phyloP scores from a whole-genome alignment of 2,888 invertebrate genomes.

The Agrochola litura region DNA sequence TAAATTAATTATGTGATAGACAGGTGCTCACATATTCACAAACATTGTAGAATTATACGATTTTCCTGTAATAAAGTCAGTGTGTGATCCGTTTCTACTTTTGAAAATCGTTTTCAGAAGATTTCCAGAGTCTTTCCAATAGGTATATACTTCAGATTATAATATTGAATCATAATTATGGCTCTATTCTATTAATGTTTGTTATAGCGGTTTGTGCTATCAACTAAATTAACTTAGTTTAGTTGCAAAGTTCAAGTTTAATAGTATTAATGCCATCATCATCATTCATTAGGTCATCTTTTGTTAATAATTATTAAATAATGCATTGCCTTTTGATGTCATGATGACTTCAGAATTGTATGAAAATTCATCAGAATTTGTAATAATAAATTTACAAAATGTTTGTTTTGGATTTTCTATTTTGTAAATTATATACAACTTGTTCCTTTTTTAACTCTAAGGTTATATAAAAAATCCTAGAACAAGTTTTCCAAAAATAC shows the following conservation, averaged over 20 bases:
- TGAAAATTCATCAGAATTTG: background rate
- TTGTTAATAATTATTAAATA: slow-evolving; percentile 19
- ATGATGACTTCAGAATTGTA: slow-evolving; percentile 15
- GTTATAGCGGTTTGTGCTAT: background rate
- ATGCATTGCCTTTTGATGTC: slow-evolving; percentile 15
- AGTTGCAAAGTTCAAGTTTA: background rate
- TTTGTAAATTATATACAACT: background rate
- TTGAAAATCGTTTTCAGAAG: background rate
- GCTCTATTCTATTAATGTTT: background rate
- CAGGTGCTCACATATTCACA: too few relatives aligned
- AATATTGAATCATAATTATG: background rate
- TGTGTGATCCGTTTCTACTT: too few relatives aligned
- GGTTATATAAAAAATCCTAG: too few relatives aligned
- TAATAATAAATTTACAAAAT: background rate
- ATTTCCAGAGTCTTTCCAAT: background rate
- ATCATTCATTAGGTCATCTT: slow-evolving; percentile 31
- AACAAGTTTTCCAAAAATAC: too few relatives aligned
- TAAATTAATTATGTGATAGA: too few relatives aligned
- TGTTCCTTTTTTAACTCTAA: too few relatives aligned
- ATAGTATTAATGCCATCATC: background rate
- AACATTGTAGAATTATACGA: too few relatives aligned
- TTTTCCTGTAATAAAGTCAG: too few relatives aligned
- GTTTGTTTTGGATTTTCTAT: background rate
- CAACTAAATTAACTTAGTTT: background rate
- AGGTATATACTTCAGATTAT: background rate